phyloP scores from a whole-genome alignment of 2,888 invertebrate species.

The Drosophila pseudotakahashii region DNA sequence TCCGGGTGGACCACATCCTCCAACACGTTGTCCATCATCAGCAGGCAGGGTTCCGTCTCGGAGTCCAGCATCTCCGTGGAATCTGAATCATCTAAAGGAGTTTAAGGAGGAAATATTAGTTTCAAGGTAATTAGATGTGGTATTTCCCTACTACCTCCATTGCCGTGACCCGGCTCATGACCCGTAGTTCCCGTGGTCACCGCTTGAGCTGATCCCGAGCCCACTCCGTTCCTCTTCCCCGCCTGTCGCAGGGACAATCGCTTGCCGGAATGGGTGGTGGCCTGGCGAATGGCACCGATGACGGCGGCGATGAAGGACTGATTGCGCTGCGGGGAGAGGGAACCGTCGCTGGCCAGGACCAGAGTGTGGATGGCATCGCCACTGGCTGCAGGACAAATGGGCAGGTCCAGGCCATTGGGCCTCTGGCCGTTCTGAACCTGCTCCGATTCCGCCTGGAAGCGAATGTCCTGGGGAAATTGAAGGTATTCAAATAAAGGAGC shows the following conservation, averaged over 20 bases:
- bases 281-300: constrained; percentile 89
- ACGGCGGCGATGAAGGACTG: constrained; percentile 90
- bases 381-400: constrained; percentile 47
- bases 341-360: constrained; percentile 81
- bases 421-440: constrained; percentile 87
- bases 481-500: background rate
- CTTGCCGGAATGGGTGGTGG: constrained; percentile 83
- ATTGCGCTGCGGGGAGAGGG: constrained; percentile 87
- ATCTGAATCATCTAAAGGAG: constrained; percentile 87
- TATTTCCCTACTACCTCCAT: constrained; percentile 39
- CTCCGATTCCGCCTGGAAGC: constrained; percentile 92
- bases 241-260: constrained; percentile 80
- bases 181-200: constrained; percentile 3
- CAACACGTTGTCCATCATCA: constrained; percentile 91
- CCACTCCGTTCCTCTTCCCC: constrained; percentile 72
- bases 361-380: constrained; percentile 61
- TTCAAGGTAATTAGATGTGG: rapidly evolving
- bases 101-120: constrained; percentile 63
- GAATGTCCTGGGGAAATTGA: constrained; percentile 86
- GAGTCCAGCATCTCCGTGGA: constrained; percentile 92
- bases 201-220: constrained; percentile 12
- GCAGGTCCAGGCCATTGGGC: constrained; percentile 70
- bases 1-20: constrained; percentile 88
- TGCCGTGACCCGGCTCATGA: constrained; percentile 53
- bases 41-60: constrained; percentile 91